Conservation (phyloP, 2,797 vertebrate genomes). For the Cryptoprocta ferox region DNA sequence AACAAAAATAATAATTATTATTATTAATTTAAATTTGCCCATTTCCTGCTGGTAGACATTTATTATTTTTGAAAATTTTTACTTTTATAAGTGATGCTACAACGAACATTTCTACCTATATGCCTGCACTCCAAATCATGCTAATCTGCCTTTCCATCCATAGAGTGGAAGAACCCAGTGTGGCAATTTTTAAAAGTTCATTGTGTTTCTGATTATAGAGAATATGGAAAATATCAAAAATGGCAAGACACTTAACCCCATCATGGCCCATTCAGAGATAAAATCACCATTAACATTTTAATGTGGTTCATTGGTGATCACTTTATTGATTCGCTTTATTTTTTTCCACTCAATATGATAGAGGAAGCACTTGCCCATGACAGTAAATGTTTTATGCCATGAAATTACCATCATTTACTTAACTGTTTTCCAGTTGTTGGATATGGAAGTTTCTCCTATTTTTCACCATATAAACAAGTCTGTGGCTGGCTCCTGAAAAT, state of each 20-base stretch:
- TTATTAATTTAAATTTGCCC: background rate
- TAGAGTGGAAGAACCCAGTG: background rate
- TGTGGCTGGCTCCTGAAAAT: background rate
- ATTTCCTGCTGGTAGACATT: background rate
- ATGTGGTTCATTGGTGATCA: background rate
- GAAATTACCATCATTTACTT: background rate
- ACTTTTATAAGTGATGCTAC: background rate
- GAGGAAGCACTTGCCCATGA: background rate
- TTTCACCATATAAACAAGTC: background rate
- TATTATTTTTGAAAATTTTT: background rate
- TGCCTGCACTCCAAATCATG: background rate
- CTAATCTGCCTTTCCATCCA: background rate
- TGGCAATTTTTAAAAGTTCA: background rate
- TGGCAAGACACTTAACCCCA: background rate
- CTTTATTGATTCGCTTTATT: background rate
- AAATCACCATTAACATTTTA: constrained; percentile 11
- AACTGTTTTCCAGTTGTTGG: background rate
- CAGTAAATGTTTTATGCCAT: background rate
- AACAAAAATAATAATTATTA: background rate
- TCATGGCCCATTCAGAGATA: background rate
- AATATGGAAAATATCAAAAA: constrained; percentile 45
- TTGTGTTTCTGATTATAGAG: background rate
- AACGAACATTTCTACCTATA: background rate
- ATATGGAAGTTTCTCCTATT: background rate
- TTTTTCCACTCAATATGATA: background rate